Evolutionary conservation across 2,888 invertebrate species (phyloP), one percentile per base, ranked within the genome.

Genomic region (Helicoverpa assulta): DNA sequence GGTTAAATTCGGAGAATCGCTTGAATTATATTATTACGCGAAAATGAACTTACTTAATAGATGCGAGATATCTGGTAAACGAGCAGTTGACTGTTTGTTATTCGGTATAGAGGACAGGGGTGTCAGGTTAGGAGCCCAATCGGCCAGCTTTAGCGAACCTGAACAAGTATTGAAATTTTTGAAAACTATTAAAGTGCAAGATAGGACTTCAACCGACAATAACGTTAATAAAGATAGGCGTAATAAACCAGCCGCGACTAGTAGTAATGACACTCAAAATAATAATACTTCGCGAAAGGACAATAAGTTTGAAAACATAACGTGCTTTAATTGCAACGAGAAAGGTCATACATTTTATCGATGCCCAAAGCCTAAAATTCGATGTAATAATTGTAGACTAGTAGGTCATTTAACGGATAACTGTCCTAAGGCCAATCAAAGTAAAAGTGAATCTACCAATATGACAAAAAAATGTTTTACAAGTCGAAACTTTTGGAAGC

Each of bases 81-180:
- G 21, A 1, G 57, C 57, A 4, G 57, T 57, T 1, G 57, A 57
- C 21, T 57, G 57, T 21, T 14, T 57, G 14, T 5, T 57, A 7
- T 19, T 7, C 16, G 57, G 57, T 6, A 57, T 57, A 6, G 57
- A 57, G 2, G 57, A 57, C 8, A 14, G 57, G 8, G n/a, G 57
- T 4, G 21, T 57, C 0, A 43, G 57, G 7, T 57, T 57, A 47
- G 26, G 57, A 0, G 57, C 57, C 2, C 57, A 57, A 26, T 4
- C 57, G 7, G 57, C 21, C 0, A 16, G 14, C 5, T 57, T 57
- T 10, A 2, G 5, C 0, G 57, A 57, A 21, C 57, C 57, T 0
- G 57, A 57, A 43, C 57, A 57, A 5, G 19, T 57, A 7, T 10
- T 57, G n/a, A 57, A 57, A 57, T 57, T 57, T 16, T 26, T 57